Conservation (phyloP, 2,888 invertebrate species). For the Boloria euphrosyne region DNA sequence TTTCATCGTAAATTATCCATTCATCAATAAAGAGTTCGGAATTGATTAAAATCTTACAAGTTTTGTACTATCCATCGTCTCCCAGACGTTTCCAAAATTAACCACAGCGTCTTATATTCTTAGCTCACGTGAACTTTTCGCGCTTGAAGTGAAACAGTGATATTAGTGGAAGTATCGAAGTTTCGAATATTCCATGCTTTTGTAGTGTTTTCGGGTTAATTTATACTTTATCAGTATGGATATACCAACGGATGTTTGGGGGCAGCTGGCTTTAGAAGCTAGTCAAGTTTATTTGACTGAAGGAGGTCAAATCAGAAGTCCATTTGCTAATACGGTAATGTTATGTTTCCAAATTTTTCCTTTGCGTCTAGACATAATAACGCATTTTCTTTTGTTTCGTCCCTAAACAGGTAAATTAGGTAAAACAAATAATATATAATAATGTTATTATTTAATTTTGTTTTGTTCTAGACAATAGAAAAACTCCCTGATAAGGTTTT, state of each 20-base stretch:
- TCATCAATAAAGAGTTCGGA: slow-evolving; percentile 35
- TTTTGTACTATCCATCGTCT: slow-evolving; percentile 52
- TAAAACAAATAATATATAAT: too few relatives aligned
- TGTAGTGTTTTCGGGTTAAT: slow-evolving; percentile 49
- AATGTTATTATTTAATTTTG: background rate
- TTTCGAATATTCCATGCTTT: slow-evolving; percentile 46
- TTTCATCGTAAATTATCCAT: slow-evolving; percentile 8
- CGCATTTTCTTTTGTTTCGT: too few relatives aligned
- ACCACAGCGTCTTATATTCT: slow-evolving; percentile 70
- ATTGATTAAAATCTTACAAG: slow-evolving; percentile 54
- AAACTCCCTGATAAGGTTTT: slow-evolving; percentile 98
- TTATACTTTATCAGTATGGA: slow-evolving; percentile 75
- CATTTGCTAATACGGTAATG: slow-evolving; percentile 92
- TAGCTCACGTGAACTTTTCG: slow-evolving; percentile 60
- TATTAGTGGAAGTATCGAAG: slow-evolving; percentile 37
- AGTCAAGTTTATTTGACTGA: slow-evolving; percentile 93
- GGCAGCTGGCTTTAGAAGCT: slow-evolving; percentile 93
- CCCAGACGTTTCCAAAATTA: slow-evolving; percentile 80
- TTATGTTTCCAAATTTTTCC: background rate
- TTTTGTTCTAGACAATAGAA: slow-evolving; percentile 91
- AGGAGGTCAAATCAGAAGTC: slow-evolving; percentile 89
- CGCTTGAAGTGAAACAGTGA: slow-evolving; percentile 59
- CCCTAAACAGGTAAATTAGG: too few relatives aligned
- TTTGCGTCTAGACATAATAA: too few relatives aligned
- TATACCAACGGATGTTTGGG: slow-evolving; percentile 91